Evolutionary conservation across 30 jellyfish, hydroid and myxozoan species (phyloP), one percentile per base, ranked within the genome.

Genomic region (Mastigias papua): DNA sequence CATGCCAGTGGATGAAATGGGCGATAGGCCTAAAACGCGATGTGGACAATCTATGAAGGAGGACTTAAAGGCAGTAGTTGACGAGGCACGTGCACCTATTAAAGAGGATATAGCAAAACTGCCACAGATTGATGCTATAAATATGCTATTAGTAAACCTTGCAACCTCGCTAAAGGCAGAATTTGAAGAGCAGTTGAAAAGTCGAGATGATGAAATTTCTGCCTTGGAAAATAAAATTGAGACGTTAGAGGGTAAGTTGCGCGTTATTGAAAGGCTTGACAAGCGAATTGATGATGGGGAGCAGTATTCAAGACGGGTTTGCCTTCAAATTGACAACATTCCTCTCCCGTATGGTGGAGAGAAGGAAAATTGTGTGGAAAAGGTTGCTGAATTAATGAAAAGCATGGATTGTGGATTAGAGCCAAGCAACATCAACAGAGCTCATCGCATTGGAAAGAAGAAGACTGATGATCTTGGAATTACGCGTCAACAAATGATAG

Each of bases 401-500:
- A 70, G 61, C 3, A 60, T 79, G 88, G 51, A 79, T 27, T 79
- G 90, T 79, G 79, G 90, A 0, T n/a, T 79, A 27, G 70, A 61
- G n/a, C 42, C 81, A n/a, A 20, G 26, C 30, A 48, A 31, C 11
- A 67, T 82, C 23, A 77, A 82, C 63, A 32, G 77, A 4, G 84
- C 91, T 0, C 94, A 86, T 46, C 83, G 80, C 25, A 86, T 86
- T 54, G 84, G 94, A 20, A 13, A 9, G 23, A 86, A 58, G 82
- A 60, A 37, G 11, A 73, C 83, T 28, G 69, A 61, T 69, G 76
- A 60, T 8, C 63, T 58, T 33, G 88, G 83, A 21, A 54, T 26
- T 26, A 31, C 0, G 31, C 27, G 77, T 13, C 82, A 86, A 26
- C 87, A 84, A 66, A 60, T 73, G 1, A 73, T 73, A 15, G 84